Evolutionary conservation across 2,797 vertebrate genomes (phyloP), one percentile per base, ranked within the genome.

Genomic region (Galagoides demidoff): DNA sequence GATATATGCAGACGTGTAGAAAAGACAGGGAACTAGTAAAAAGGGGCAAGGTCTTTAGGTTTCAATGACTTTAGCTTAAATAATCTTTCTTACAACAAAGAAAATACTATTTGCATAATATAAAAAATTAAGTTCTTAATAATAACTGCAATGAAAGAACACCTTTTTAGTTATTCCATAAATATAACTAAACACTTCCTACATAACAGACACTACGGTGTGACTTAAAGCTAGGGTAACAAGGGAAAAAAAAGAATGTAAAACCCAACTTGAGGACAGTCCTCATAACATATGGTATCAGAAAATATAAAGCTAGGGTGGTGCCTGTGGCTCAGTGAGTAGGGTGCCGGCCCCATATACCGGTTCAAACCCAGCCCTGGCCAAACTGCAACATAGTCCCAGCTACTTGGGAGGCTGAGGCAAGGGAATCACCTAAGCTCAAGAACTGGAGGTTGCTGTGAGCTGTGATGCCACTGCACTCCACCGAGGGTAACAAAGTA

Each of bases 11-110:
- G 29, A 23, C 0, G 37, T 37, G 14, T 0, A 92, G 79, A 82
- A 90, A 82, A 84, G 52, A 31, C 0, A 11, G n/a, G 19, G 43
- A 16, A 39, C 37, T 23, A 57, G 34, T 5, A 27, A 57, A 61
- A 94, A 39, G 1, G 11, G 5, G 59, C 29, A 83, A 66, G n/a
- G 34, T 31, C 70, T 71, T 89, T 70, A 11, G 37, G 49, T 87
- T 57, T 68, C 68, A 61, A 0, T 66, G 45, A 90, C 29, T 34
- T 66, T 39, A 49, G 45, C 10, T 45, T 92, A n/a, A 82, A 25
- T 71, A 55, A 31, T 23, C 45, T 85, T 89, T 77, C 63, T 64
- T 52, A 95, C 20, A 94, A 89, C 25, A 92, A 85, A 89, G 76
- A 25, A 86, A 83, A 37, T 61, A 74, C 27, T 57, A 89, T 39